Percentiles rank a stretch among this genome's conserved stretches.
Conservation (phyloP, 2,113 vertebrate genomes). For the Alethe diademata region DNA sequence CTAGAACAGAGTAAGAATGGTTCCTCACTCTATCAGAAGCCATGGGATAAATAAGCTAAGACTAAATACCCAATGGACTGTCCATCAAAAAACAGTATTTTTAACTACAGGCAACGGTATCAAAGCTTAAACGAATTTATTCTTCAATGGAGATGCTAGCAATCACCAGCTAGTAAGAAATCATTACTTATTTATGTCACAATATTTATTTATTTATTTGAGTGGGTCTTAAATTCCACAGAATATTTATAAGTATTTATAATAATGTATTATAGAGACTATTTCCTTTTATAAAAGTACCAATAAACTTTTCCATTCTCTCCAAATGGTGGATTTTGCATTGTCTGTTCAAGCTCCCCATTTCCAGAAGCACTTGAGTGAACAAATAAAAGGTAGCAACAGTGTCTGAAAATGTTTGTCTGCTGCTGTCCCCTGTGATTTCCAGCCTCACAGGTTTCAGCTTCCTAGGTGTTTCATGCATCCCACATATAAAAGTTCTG, state of each 20-base stretch:
- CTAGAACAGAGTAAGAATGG: neutral
- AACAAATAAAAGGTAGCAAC: neutral
- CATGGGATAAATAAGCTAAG: neutral
- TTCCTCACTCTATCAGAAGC: neutral
- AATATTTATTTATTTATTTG: slow-evolving; percentile 97
- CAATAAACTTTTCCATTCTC: slow-evolving; percentile 70
- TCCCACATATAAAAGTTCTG: neutral
- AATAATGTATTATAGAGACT: slow-evolving; percentile 41
- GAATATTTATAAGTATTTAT: slow-evolving; percentile 94
- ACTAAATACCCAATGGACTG: neutral
- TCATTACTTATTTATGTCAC: slow-evolving; percentile 49
- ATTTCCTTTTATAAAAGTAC: slow-evolving; percentile 44
- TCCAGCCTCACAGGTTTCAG: neutral
- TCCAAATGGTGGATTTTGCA: neutral
- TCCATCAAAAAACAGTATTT: neutral
- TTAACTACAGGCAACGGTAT: neutral
- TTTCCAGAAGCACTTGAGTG: neutral
- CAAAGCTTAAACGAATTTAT: neutral
- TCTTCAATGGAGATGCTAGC: slow-evolving; percentile 63
- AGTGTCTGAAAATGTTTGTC: neutral
- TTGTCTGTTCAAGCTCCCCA: neutral
- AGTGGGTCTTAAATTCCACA: slow-evolving; percentile 62
- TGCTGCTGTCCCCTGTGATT: neutral
- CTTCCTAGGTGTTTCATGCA: neutral
- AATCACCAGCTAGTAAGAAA: slow-evolving; percentile 59